Evolutionary conservation across 2,888 invertebrate species (phyloP), one percentile per base, ranked within the genome.

Genomic region (Drosophila mimetica): DNA sequence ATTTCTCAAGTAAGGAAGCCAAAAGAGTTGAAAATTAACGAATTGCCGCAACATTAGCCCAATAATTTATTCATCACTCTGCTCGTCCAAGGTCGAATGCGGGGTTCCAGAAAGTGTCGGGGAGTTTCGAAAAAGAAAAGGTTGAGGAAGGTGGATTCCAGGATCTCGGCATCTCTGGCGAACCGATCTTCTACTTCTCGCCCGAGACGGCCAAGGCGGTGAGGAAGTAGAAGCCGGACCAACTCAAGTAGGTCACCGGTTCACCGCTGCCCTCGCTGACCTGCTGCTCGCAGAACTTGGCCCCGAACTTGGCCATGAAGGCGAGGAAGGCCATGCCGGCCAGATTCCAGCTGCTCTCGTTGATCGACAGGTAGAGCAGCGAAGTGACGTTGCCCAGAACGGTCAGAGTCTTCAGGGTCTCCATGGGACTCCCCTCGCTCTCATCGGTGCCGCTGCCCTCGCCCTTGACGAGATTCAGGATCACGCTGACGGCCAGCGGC

Each of bases 341-440:
- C 48, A 79, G 77, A 0, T 64, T 13, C 37, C 30, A 52, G 65
- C 84, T 86, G 46, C 59, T 69, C 48, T 89, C 89, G 51, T 89
- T 90, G 13, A 88, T 61, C 1, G 89, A 74, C 57, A 89, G 63
- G 36, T 79, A 90, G 7, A 75, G 13, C 5, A 90, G 55, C 0
- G 90, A 88, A 0, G 89, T 80, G 1, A 89, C 71, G 37, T 90
- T 90, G 11, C 90, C 90, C 75, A 90, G 32, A 0, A 85, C 50
- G 16, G 90, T 88, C 0, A 90, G 61, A 1, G 83, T 75, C 55
- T 76, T 88, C 0, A 85, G 54, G 0, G 84, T 85, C 0, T 77
- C 55, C 4, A 63, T 7, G 0, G 67, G 50, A 0, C 53, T 30
- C 4, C 46, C 60, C n/a, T 60, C 72, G n/a, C 41, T 52, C 5